A percentile compares a stretch with the other conserved stretches of the same genome.
Evolutionary conservation across 2,888 invertebrate genomes (phyloP).

Genomic region (Rhamnusium bicolor): DNA sequence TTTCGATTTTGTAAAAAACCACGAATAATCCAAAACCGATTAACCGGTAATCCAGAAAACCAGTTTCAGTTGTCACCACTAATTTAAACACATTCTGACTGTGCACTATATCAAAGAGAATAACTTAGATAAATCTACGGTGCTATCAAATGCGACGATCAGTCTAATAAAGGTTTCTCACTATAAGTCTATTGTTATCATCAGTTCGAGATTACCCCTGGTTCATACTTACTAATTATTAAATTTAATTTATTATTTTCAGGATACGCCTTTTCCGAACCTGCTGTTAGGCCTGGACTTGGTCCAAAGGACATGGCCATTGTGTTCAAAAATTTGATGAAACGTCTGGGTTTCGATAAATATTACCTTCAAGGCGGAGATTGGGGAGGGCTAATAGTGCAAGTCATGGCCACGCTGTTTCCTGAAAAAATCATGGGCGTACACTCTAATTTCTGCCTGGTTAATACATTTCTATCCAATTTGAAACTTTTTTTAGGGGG

Average conservation of each 20-base stretch:
- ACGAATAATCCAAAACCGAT: no score
- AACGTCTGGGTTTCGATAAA: constrained; percentile 78
- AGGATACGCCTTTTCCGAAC: constrained; percentile 67
- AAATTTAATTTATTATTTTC: constrained; percentile 68
- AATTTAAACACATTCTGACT: no score
- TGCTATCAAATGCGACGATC: no score
- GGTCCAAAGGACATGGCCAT: constrained; percentile 74
- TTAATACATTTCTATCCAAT: not conserved
- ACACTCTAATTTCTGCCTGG: constrained; percentile 5
- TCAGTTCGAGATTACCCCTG: no score
- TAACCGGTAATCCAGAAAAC: no score
- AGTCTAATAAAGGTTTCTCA: no score
- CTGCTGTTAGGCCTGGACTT: constrained; percentile 76
- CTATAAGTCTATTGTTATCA: no score
- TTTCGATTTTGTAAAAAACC: no score
- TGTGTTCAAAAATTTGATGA: constrained; percentile 80
- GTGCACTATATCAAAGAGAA: no score
- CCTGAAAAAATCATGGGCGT: constrained; percentile 68
- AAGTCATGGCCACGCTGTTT: constrained; percentile 69
- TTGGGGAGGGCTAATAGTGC: constrained; percentile 81
- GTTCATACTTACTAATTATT: no score
- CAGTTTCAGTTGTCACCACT: no score
- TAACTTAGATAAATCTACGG: no score
- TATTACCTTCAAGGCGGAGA: constrained; percentile 87
- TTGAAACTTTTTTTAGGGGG: constrained; percentile 5